Base-by-base conservation (phyloP, 1,140 invertebrate genomes). In the Cephus cinctus region DNA sequence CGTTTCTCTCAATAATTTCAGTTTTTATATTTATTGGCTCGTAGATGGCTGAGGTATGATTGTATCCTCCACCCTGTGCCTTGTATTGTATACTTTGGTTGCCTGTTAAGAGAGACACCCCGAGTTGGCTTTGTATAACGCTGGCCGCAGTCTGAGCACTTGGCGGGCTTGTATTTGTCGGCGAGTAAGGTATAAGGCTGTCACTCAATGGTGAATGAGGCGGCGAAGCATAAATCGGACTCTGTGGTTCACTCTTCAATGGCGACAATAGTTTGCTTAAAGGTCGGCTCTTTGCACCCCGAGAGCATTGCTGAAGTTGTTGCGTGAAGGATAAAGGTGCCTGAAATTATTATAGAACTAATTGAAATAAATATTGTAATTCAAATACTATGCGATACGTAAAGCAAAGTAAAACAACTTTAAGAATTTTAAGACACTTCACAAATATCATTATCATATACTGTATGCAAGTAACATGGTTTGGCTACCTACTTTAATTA, bases 171-270 rank as follows among this genome's bases (percentile, higher is more conserved):
- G 63, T 75, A 44, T 74, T 75, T 19, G 73, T 73, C 23, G 73
- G 73, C 31, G 74, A 75, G 52, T 78, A 75, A 5, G 73, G 73
- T 49, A 75, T 76, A 31, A 76, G 61, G 48, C 75, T 75, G 59
- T 90, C 87, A 70, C 86, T 87, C 50, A 87, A 80, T n/a, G 90
- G 90, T 38, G 88, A 91, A 43, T 88, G 83, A 1, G 89, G 87
- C 9, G 90, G 89, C 38, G 88, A 89, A 2, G 89, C 88, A 62
- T 92, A 92, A 20, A 92, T 82, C 1, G 90, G 91, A 56, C 84
- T 87, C 56, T 87, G 84, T 1, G 87, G 86, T 58, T 89, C 87
- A 60, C 84, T 86, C 50, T 88, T 83, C 18, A 89, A 77, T 6
- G 86, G 87, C 34, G 81, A 83, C n/a, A 88, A 69, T 19, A 87